These are phyloP conservation scores for Arnoldichthys spilopterus DNA, from an alignment of 2,797 vertebrate species.

Conservation along the genomic window DNA sequence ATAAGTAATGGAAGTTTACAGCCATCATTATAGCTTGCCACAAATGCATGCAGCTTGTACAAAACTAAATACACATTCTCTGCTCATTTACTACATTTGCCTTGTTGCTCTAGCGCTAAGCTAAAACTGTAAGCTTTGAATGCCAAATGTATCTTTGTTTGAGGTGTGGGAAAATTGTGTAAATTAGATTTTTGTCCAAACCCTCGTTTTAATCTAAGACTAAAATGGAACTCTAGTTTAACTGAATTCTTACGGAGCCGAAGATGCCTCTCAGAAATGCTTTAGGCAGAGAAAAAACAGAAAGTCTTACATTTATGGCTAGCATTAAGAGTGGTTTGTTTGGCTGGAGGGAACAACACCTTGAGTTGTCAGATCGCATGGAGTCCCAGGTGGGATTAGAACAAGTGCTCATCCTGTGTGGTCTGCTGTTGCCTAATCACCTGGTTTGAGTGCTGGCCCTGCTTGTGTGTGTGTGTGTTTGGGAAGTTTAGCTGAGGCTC, in stretches of 20 bases:
- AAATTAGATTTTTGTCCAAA: background rate
- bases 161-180: background rate
- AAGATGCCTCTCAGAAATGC: slow-evolving; percentile 39
- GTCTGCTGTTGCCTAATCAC: slow-evolving; percentile 61
- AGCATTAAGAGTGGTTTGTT: slow-evolving; percentile 59
- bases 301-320: slow-evolving; percentile 52
- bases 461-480: slow-evolving; percentile 53
- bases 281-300: slow-evolving; percentile 39
- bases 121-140: background rate
- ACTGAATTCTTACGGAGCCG: slow-evolving; percentile 32
- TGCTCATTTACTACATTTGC: background rate
- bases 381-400: slow-evolving; percentile 54
- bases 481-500: slow-evolving; percentile 56
- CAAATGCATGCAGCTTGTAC: background rate
- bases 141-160: background rate
- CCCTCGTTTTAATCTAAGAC: background rate
- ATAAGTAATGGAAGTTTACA: background rate
- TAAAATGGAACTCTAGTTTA: slow-evolving; percentile 35
- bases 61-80: background rate
- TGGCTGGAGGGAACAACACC: slow-evolving; percentile 58
- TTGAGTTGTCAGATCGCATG: slow-evolving; percentile 56
- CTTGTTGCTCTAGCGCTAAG: background rate
- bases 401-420: slow-evolving; percentile 58
- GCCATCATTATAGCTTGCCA: background rate
- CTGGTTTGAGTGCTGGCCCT: slow-evolving; percentile 52